phyloP scores from a whole-genome alignment of 1,140 invertebrate genomes.

The Diuraphis noxia region DNA sequence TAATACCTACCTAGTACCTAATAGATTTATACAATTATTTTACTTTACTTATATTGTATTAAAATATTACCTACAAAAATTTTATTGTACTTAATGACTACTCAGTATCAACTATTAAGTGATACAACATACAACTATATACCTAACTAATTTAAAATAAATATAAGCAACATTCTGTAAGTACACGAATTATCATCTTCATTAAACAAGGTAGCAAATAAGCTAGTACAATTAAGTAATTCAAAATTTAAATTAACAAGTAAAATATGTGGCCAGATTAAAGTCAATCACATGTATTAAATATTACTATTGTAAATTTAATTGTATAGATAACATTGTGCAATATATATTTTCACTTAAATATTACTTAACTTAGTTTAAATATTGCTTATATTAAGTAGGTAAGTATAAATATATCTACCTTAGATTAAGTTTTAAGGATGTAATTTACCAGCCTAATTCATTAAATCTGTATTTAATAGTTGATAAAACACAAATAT shows the following conservation, averaged over 20 bases:
- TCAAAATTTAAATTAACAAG: background rate
- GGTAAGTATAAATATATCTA: too few relatives aligned
- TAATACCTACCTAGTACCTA: too few relatives aligned
- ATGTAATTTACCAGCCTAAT: too few relatives aligned
- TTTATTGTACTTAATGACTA: background rate
- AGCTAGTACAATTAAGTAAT: background rate
- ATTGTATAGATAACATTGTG: background rate
- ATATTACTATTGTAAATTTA: background rate
- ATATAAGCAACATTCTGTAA: background rate
- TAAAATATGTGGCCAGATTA: background rate
- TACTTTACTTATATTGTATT: too few relatives aligned
- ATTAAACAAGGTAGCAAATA: background rate
- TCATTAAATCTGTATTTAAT: background rate
- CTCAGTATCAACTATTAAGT: background rate
- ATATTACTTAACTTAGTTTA: background rate
- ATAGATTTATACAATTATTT: too few relatives aligned
- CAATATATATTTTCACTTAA: background rate
- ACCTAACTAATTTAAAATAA: background rate
- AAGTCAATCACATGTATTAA: slow-evolving; percentile 1
- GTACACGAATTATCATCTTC: background rate
- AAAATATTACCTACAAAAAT: background rate
- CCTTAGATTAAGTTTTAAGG: background rate
- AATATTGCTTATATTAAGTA: background rate
- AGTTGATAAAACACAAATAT: background rate
- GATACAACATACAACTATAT: background rate